phyloP scores from a whole-genome alignment of 2,113 vertebrate genomes.

The Gila orcuttii region DNA sequence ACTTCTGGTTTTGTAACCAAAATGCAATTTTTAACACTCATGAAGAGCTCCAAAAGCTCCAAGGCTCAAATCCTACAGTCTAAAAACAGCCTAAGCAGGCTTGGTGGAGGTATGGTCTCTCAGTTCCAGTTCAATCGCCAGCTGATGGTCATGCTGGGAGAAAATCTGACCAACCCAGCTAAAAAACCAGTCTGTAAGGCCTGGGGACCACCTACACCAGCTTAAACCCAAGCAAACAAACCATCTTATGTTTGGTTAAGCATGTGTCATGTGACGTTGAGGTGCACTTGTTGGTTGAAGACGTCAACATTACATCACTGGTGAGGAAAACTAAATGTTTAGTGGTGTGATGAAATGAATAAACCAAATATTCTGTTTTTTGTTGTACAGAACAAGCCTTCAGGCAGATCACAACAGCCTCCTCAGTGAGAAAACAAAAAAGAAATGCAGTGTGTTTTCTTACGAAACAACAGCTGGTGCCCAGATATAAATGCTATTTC shows the following conservation, averaged over 20 bases:
- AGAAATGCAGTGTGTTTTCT: slow-evolving; percentile 30
- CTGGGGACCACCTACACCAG: not conserved
- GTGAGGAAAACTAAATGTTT: slow-evolving; percentile 7
- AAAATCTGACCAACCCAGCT: not conserved
- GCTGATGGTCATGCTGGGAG: not conserved
- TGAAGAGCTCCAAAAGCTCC: not conserved
- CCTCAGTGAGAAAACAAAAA: slow-evolving; percentile 15
- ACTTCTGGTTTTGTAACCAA: not conserved
- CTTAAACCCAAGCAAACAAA: not conserved
- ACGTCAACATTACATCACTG: not conserved
- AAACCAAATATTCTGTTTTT: not conserved
- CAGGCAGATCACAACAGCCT: not conserved
- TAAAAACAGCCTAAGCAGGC: not conserved
- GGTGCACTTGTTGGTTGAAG: not conserved
- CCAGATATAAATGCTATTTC: slow-evolving; percentile 5
- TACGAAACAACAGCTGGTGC: slow-evolving; percentile 29
- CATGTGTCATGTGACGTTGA: not conserved
- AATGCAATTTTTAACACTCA: not conserved
- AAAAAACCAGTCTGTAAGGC: not conserved
- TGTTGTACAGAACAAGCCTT: not conserved
- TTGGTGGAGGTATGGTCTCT: not conserved
- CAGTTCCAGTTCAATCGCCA: not conserved
- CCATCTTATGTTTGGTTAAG: not conserved
- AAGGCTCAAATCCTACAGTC: not conserved
- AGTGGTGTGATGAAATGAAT: not conserved